Conservation (phyloP, 2,888 invertebrate species). For the Synanthedon vespiformis region DNA sequence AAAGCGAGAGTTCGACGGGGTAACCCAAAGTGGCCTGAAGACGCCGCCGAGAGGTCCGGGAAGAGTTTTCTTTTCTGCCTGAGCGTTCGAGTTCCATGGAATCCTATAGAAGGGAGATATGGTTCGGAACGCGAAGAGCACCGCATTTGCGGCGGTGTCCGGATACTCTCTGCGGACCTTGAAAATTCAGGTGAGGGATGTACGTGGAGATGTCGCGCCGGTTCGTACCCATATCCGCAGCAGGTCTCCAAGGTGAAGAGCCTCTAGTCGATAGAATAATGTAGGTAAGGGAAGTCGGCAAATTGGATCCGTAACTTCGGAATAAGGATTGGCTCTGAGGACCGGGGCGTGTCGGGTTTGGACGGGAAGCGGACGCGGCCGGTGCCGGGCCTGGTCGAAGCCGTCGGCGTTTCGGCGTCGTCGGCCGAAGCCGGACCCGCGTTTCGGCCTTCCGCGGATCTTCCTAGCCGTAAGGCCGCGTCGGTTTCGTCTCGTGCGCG, state of each 20-base stretch:
- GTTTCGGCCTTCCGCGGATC: not conserved
- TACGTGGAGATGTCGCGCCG: not conserved
- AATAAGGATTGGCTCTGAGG: slow-evolving; percentile 1
- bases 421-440: not conserved
- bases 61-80: not conserved
- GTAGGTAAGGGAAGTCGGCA: slow-evolving; percentile 1
- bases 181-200: not conserved
- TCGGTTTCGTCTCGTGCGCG: slow-evolving; percentile 25
- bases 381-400: not conserved
- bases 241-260: not conserved
- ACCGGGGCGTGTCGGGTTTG: slow-evolving; percentile 1
- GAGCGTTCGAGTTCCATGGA: not conserved
- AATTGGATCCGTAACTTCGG: slow-evolving; percentile 1
- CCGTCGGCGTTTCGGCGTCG: not conserved
- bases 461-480: slow-evolving; percentile 20
- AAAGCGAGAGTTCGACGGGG: not conserved
- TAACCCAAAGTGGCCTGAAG: not conserved
- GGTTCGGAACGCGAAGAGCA: not conserved
- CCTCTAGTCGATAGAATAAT: slow-evolving; percentile 1
- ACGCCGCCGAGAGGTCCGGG: not conserved
- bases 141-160: not conserved
- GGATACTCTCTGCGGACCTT: not conserved
- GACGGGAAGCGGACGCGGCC: not conserved
- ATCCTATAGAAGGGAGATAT: not conserved
- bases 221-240: not conserved